Conservation (phyloP, 2,797 vertebrate genomes). For the Borostomias antarcticus region DNA sequence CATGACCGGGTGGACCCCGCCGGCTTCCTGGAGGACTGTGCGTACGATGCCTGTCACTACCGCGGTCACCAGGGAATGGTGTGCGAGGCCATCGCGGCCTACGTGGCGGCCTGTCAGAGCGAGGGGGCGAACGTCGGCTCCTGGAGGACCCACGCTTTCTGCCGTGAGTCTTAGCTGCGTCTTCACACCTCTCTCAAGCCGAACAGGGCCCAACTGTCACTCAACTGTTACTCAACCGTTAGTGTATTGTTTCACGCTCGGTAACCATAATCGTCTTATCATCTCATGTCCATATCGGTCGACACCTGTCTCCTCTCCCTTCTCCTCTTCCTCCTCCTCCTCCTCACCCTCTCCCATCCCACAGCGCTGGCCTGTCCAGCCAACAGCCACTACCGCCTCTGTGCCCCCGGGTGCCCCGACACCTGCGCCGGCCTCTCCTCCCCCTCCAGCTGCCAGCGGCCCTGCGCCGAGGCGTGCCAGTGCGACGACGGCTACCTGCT, state of each 20-base stretch:
- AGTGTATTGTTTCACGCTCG: too few relatives aligned
- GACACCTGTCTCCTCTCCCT: not conserved
- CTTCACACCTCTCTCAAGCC: not conserved
- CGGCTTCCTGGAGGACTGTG: slow-evolving; percentile 70
- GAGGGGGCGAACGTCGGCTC: slow-evolving; percentile 49
- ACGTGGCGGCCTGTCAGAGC: slow-evolving; percentile 77
- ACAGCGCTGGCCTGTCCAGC: slow-evolving; percentile 75
- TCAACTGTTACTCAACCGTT: not conserved
- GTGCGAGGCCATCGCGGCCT: slow-evolving; percentile 70
- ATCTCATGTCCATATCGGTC: not conserved
- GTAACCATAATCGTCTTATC: too few relatives aligned
- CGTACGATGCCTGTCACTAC: slow-evolving; percentile 78
- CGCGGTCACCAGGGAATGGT: slow-evolving; percentile 65
- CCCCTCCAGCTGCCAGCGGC: slow-evolving; percentile 45
- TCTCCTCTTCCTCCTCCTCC: not conserved
- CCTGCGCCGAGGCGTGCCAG: slow-evolving; percentile 77
- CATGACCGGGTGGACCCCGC: slow-evolving; percentile 50
- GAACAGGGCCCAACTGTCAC: not conserved
- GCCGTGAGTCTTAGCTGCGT: slow-evolving; percentile 72
- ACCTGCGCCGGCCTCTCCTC: slow-evolving; percentile 70
- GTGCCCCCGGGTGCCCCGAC: slow-evolving; percentile 65
- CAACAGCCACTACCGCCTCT: slow-evolving; percentile 80
- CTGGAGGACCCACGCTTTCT: slow-evolving; percentile 80
- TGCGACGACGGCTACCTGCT: slow-evolving; percentile 75
- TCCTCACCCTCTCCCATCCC: not conserved